Conservation (phyloP, 2,113 vertebrate genomes). For the Solenodon paradoxus region DNA sequence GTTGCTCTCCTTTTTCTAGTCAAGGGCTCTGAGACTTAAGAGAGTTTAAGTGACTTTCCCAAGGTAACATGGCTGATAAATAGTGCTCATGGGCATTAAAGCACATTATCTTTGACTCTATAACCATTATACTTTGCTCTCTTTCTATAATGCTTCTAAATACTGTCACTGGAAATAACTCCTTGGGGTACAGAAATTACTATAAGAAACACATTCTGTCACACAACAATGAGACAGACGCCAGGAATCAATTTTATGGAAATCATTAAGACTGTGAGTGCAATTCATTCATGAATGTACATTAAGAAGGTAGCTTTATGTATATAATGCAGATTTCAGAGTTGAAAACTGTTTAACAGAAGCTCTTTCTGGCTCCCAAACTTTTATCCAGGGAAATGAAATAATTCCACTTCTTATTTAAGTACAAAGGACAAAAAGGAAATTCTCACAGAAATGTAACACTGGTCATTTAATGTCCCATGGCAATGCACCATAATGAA, state of each 20-base stretch:
- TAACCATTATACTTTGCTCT: neutral
- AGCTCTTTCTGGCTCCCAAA: neutral
- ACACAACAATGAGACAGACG: neutral
- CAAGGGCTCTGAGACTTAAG: neutral
- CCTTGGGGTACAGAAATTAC: neutral
- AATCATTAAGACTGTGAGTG: neutral
- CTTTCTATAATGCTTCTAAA: neutral
- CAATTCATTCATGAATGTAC: neutral
- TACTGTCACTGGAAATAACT: neutral
- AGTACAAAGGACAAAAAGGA: neutral
- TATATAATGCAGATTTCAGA: neutral
- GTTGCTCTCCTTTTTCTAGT: neutral
- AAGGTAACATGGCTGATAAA: too few species aligned
- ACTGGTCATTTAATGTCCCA: neutral
- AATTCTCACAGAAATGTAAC: conserved; percentile 27
- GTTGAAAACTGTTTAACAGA: conserved; percentile 37
- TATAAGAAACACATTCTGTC: neutral
- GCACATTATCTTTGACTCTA: neutral
- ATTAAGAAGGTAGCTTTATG: neutral
- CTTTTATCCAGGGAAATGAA: conserved; percentile 32
- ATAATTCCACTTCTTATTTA: neutral
- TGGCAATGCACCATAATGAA: neutral
- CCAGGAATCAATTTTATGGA: neutral
- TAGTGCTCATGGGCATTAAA: fast-evolving
- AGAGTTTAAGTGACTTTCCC: neutral